phyloP scores from a whole-genome alignment of 2,888 invertebrate genomes.

The Priocnemis perturbator region DNA sequence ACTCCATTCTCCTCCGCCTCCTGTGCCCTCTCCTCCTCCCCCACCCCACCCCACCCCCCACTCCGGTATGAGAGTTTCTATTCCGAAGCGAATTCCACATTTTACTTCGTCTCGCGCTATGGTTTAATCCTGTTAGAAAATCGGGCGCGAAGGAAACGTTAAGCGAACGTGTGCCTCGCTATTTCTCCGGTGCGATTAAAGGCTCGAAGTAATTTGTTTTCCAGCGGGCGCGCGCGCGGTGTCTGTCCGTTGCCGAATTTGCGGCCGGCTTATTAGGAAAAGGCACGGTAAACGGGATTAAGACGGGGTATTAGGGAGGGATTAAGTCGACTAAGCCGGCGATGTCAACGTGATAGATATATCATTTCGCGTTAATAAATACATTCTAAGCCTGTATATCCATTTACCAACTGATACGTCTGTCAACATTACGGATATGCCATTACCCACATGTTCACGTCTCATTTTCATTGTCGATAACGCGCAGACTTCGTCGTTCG shows the following conservation, averaged over 20 bases:
- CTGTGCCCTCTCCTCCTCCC: neutral
- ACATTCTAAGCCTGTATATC: neutral
- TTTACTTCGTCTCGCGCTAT: conserved; percentile 29
- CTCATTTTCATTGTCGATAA: conserved; percentile 29
- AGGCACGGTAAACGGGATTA: too few relatives aligned
- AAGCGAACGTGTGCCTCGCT: conserved; percentile 18
- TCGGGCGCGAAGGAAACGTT: conserved; percentile 10
- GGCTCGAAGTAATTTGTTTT: too few relatives aligned
- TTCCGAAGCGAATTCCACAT: conserved; percentile 39
- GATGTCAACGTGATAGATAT: too few relatives aligned
- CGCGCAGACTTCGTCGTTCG: conserved; percentile 9
- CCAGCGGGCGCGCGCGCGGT: too few relatives aligned
- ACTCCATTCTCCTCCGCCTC: neutral
- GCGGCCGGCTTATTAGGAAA: too few relatives aligned
- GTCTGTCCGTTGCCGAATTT: too few relatives aligned
- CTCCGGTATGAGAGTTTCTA: conserved; percentile 33
- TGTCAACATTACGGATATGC: conserved; percentile 3
- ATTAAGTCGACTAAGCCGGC: too few relatives aligned
- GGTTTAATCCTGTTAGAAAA: conserved; percentile 42
- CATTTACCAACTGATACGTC: conserved; percentile 1
- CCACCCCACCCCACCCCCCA: conserved; percentile 13
- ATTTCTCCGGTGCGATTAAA: neutral
- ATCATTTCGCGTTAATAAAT: conserved; percentile 2
- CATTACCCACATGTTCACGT: conserved; percentile 13
- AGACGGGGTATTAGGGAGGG: too few relatives aligned